These are phyloP conservation scores for Adineta ricciae DNA, from an alignment of 2,888 invertebrate genomes.

Conservation along the genomic window DNA sequence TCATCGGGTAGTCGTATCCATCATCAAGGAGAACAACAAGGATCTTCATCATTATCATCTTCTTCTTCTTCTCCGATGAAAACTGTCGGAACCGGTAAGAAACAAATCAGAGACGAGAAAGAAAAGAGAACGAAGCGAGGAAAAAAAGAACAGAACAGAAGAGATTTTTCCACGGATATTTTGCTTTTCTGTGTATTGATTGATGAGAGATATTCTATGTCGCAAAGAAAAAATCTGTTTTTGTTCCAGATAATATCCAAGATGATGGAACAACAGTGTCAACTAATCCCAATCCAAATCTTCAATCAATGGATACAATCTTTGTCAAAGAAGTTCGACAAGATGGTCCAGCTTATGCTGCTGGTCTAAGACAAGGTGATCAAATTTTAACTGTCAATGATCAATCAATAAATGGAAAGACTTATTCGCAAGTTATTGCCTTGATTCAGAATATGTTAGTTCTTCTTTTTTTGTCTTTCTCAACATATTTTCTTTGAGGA, in stretches of 20 bases:
- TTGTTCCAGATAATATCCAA: slow-evolving; percentile 3
- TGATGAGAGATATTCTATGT: background rate
- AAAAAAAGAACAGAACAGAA: background rate
- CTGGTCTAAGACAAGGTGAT: slow-evolving; percentile 72
- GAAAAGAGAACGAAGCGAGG: background rate
- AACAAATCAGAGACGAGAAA: background rate
- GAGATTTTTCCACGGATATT: background rate
- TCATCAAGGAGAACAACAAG: slow-evolving; percentile 9
- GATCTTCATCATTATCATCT: background rate
- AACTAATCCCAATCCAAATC: slow-evolving; percentile 36
- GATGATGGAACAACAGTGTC: background rate
- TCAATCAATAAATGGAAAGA: slow-evolving; percentile 66
- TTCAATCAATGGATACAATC: slow-evolving; percentile 86
- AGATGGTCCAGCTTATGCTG: slow-evolving; percentile 72
- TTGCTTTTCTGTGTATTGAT: background rate
- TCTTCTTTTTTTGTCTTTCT: background rate
- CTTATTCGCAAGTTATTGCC: slow-evolving; percentile 78
- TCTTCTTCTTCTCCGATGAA: background rate
- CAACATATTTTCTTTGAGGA: background rate
- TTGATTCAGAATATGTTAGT: slow-evolving; percentile 63
- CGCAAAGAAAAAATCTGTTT: background rate
- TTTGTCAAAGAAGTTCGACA: slow-evolving; percentile 83
- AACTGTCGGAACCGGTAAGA: background rate
- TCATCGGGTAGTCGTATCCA: background rate
- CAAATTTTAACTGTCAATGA: slow-evolving; percentile 83